Percentiles rank a stretch among this genome's conserved stretches.
phyloP scores from a whole-genome alignment of 1,140 invertebrate species.

The Bombus ignitus region DNA sequence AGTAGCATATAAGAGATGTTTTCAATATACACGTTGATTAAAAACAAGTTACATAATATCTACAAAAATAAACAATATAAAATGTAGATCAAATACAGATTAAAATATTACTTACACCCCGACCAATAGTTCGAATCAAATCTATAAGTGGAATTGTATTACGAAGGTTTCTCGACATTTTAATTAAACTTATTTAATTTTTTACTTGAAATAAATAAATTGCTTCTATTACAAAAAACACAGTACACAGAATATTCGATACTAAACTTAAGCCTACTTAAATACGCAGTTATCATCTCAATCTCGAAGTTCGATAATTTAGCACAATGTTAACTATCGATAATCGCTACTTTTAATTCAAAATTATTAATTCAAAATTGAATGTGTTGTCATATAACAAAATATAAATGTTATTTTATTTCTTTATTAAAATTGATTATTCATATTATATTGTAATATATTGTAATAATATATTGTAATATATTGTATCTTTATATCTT shows the following conservation, averaged over 20 bases:
- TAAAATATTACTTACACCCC: constrained; percentile 46
- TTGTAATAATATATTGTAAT: too few relatives aligned
- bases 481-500: too few relatives aligned
- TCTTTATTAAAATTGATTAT: neutral
- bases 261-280: neutral
- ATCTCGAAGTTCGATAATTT: neutral
- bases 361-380: neutral
- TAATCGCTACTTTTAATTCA: neutral
- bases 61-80: neutral
- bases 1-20: neutral
- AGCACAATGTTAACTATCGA: neutral
- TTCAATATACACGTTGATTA: neutral
- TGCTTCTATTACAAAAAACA: neutral
- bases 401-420: neutral
- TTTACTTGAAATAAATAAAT: constrained; percentile 15
- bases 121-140: neutral
- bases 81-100: neutral
- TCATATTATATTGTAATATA: neutral
- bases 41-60: constrained; percentile 49
- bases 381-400: neutral
- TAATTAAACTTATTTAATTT: neutral
- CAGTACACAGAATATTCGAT: neutral
- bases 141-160: neutral
- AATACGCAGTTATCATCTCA: neutral
- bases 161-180: constrained; percentile 32